phyloP scores from a whole-genome alignment of 1,140 invertebrate species.

The Drosophila repleta region DNA sequence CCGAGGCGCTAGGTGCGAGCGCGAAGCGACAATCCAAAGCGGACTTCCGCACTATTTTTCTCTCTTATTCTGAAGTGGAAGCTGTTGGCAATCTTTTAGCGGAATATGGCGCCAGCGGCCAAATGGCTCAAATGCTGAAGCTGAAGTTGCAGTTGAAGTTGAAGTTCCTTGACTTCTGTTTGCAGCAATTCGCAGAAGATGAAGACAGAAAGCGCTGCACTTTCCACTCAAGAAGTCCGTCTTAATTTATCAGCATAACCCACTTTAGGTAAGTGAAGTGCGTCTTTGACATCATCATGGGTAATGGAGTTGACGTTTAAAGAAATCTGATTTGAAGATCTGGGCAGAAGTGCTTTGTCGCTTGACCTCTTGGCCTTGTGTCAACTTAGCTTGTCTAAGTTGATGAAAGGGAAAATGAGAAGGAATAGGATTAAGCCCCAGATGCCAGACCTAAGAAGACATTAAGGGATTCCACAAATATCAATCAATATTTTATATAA shows the following conservation, averaged over 20 bases:
- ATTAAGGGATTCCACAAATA: no score
- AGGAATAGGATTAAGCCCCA: no score
- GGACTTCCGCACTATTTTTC: slow-evolving; percentile 11
- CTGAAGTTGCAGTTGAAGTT: background rate
- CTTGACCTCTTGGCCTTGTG: no score
- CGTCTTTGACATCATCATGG: background rate
- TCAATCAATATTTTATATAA: no score
- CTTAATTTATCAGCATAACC: background rate
- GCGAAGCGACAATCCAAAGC: background rate
- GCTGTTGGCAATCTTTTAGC: slow-evolving; percentile 11
- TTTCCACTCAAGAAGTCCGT: background rate
- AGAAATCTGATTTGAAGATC: no score
- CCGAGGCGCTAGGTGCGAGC: background rate
- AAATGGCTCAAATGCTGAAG: slow-evolving; percentile 1
- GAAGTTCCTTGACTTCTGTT: background rate
- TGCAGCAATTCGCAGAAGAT: background rate
- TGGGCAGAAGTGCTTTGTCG: no score
- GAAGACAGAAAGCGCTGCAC: background rate
- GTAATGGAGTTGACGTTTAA: no score
- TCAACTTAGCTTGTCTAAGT: no score
- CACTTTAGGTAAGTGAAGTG: background rate
- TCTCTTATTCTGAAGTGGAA: background rate
- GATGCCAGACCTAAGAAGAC: no score
- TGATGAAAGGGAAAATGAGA: no score
- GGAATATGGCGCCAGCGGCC: background rate